Percentiles rank a stretch among this genome's conserved stretches.
Evolutionary conservation across 2,888 invertebrate species (phyloP).

Genomic region (Chesias legatella): DNA sequence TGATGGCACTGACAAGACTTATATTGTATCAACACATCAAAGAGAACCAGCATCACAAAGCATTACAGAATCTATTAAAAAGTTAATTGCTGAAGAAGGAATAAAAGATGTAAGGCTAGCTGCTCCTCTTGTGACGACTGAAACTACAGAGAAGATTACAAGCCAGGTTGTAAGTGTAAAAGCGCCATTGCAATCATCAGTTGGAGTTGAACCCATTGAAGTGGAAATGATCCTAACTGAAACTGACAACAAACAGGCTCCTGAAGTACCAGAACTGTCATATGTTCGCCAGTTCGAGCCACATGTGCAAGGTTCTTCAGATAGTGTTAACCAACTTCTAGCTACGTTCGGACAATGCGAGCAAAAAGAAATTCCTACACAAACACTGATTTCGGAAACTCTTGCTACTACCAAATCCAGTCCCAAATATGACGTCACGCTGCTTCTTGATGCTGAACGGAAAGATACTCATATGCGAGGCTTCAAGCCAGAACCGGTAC

Average conservation of each 20-base stretch:
- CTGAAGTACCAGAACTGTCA: conserved; percentile 42
- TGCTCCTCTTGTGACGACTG: neutral
- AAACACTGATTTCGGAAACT: conserved; percentile 30
- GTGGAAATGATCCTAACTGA: conserved; percentile 47
- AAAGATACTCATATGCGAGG: conserved; percentile 45
- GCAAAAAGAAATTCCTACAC: conserved; percentile 50
- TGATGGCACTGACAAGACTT: too few relatives aligned
- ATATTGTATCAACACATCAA: too few relatives aligned
- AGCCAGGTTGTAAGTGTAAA: conserved; percentile 36
- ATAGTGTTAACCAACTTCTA: conserved; percentile 44
- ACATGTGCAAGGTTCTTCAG: conserved; percentile 40
- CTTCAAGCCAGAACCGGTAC: conserved; percentile 22
- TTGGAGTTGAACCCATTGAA: conserved; percentile 45
- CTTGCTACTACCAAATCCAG: conserved; percentile 26
- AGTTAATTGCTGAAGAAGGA: conserved; percentile 35
- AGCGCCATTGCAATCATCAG: conserved; percentile 38
- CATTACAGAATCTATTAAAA: conserved; percentile 31
- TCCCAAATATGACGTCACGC: conserved; percentile 40
- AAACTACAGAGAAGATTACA: conserved; percentile 18
- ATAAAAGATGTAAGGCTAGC: neutral
- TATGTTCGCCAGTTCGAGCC: conserved; percentile 51
- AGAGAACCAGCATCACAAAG: conserved; percentile 19
- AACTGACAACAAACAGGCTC: conserved; percentile 33
- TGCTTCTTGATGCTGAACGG: conserved; percentile 59
- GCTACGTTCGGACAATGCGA: conserved; percentile 47